Base-by-base conservation (phyloP, 2,797 vertebrate species). In the Sebastes taczanowskii region DNA sequence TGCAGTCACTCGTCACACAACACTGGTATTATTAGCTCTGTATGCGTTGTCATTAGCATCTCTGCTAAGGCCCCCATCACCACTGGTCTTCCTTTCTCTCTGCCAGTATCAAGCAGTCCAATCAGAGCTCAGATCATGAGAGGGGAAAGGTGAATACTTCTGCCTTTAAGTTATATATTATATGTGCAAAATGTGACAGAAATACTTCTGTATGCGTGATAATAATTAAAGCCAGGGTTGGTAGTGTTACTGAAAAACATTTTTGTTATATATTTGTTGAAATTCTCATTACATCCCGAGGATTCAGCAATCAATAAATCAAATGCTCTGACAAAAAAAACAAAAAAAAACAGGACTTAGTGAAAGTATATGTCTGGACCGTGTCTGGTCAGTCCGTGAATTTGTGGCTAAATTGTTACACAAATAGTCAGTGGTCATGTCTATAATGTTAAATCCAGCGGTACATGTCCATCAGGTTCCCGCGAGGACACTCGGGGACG, bases 71-170 rank as follows among this genome's bases (percentile, higher is more conserved):
- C 56, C 63, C 56, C 77, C 71, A 60, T 82, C 80, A 74, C 58
- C 59, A 6, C 4, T 3, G 13, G 6, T 64, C 59, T 71, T 34
- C 94, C 95, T 94, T 93, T 96, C 94, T 95, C 92, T 94, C 90
- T 95, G 94, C 94, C 94, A 93, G 94, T 86, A 86, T 86, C 29
- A 58, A 52, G 64, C 27, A 68, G 35, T 35, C 38, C 49, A 63
- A 52, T 55, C 71, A 94, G 90, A 88, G 84, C 89, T 94, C 92
- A 80, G 90, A 91, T 59, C 69, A 81, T 63, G 53, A 79, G 42
- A 74, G n/a, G 35, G 49, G 5, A 4, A 34, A 10, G 9, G 61
- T 63, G 3, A 72, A 69, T 53, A 27, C 23, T 59, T 78, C 22
- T 63, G 30, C 46, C 61, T 69, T 49, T 38, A 42, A 61, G n/a